These are phyloP conservation scores for Lophura nycthemera DNA, from an alignment of 2,113 vertebrate species.

Conservation along the genomic window DNA sequence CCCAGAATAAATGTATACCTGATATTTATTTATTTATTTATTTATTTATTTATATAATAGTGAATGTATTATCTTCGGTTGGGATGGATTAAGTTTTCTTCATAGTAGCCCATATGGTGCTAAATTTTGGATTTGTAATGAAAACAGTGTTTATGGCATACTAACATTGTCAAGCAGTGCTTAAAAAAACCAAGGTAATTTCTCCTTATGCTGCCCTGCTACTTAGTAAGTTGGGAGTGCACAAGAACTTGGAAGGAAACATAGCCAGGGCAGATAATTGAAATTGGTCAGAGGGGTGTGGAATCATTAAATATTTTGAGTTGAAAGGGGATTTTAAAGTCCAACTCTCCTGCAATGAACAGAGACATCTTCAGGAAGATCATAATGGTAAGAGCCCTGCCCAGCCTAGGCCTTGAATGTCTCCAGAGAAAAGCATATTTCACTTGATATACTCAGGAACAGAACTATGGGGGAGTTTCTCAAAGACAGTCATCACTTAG, in stretches of 20 bases:
- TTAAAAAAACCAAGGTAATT: neutral
- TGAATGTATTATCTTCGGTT: neutral
- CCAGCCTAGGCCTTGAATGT: no score
- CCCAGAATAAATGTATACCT: neutral
- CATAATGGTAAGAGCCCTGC: no score
- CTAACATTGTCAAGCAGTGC: neutral
- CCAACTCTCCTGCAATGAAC: no score
- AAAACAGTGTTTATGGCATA: neutral
- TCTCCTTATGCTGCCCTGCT: neutral
- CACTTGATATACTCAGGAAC: rapidly evolving
- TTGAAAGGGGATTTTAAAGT: no score
- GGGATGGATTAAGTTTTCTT: neutral
- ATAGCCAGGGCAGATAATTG: neutral
- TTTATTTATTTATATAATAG: no score
- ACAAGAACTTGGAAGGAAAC: neutral
- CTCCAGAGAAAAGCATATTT: no score
- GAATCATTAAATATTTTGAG: no score
- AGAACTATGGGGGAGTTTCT: neutral
- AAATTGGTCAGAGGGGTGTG: neutral
- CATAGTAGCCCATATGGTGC: neutral
- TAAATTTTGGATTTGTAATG: neutral
- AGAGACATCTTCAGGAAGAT: no score
- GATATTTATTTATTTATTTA: neutral
- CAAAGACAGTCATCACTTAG: rapidly evolving
- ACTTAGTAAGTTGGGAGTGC: neutral